A percentile compares a stretch with the other conserved stretches of the same genome.
These are phyloP conservation scores for Probosciger aterrimus DNA, from an alignment of 2,113 vertebrate genomes.

Conservation along the genomic window DNA sequence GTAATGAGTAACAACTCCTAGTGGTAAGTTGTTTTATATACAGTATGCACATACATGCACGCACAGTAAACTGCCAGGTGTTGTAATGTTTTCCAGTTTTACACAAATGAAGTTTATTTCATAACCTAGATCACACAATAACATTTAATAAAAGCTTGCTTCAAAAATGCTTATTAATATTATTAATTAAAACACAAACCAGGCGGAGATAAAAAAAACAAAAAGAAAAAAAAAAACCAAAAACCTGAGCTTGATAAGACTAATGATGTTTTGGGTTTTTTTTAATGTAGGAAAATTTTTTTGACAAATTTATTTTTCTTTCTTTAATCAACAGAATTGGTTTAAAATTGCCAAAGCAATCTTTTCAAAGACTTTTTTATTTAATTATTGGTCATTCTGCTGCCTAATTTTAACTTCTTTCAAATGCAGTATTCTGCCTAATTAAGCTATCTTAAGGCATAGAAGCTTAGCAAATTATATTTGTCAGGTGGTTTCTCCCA, in stretches of 20 bases:
- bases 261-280: not conserved
- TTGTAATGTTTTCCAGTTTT: not conserved
- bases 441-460: slow-evolving; percentile 6
- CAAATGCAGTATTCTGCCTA: not conserved
- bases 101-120: not conserved
- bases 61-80: not conserved
- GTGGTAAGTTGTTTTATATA: not conserved
- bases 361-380: not conserved
- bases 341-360: not conserved
- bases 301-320: not conserved
- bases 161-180: not conserved
- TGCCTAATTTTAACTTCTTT: slow-evolving; percentile 8
- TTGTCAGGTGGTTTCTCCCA: not conserved
- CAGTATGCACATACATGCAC: accelerated
- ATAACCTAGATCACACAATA: not conserved
- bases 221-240: not conserved
- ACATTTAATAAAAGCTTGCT: not conserved
- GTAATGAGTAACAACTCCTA: not conserved
- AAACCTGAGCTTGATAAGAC: not conserved
- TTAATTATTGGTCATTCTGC: not conserved
- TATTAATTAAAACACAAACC: not conserved
- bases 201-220: not conserved
- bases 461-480: not conserved
- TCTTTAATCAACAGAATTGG: not conserved
- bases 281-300: not conserved